Conservation (phyloP, 2,888 invertebrate genomes). For the Torymus aiolomorphi region DNA sequence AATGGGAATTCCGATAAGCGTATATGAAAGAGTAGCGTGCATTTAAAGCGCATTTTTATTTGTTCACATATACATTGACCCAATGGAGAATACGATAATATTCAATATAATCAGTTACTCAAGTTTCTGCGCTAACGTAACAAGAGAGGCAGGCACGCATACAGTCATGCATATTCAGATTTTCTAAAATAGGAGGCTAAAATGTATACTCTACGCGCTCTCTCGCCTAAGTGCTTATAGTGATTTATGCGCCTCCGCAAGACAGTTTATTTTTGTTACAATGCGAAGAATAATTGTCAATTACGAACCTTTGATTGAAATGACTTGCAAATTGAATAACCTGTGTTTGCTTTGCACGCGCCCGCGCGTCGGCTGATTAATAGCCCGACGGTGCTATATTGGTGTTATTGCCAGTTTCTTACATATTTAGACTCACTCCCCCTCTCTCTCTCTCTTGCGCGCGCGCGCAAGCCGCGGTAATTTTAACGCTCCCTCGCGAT, state of each 20-base stretch:
- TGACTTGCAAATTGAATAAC: conserved; percentile 48
- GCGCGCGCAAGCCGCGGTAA: background rate
- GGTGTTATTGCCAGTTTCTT: conserved; percentile 30
- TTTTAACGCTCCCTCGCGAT: conserved; percentile 13
- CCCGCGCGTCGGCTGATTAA: conserved; percentile 41
- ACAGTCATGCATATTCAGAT: conserved; percentile 23
- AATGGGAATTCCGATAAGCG: background rate
- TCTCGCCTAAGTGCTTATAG: background rate
- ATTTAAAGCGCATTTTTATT: too few species aligned
- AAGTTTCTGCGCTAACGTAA: background rate
- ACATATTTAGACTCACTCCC: background rate
- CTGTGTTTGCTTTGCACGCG: conserved; percentile 34
- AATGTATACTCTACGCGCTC: background rate
- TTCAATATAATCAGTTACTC: background rate
- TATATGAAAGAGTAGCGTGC: too few species aligned
- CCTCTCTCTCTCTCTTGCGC: too few species aligned
- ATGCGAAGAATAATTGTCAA: conserved; percentile 47
- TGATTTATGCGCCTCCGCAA: conserved; percentile 28
- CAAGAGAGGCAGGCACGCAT: background rate
- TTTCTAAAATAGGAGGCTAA: conserved; percentile 19
- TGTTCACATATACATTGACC: too few species aligned
- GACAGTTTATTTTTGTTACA: conserved; percentile 16
- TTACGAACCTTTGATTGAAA: conserved; percentile 44
- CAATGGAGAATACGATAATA: too few species aligned
- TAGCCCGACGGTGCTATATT: conserved; percentile 15